A percentile compares a stretch with the other conserved stretches of the same genome.
phyloP scores from a whole-genome alignment of 2,797 vertebrate genomes.

The Pangasius larnaudii region DNA sequence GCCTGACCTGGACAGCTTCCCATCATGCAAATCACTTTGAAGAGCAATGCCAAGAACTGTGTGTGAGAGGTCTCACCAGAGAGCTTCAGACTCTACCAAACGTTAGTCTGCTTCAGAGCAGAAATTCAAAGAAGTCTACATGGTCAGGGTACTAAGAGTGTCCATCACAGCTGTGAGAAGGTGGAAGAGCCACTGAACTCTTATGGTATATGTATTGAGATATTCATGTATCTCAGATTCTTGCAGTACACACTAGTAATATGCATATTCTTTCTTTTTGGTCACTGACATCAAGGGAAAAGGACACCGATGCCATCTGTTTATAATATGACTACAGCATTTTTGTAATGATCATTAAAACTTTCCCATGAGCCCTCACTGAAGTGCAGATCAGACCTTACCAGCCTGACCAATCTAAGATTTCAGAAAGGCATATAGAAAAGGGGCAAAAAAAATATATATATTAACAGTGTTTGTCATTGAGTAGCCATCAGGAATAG shows the following conservation, averaged over 20 bases:
- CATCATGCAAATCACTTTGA: slow-evolving; percentile 43
- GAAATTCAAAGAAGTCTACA: slow-evolving; percentile 35
- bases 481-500: background rate
- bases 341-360: too few relatives aligned
- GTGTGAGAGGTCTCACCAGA: background rate
- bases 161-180: slow-evolving; percentile 32
- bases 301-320: background rate
- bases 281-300: background rate
- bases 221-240: background rate
- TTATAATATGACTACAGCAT: too few relatives aligned
- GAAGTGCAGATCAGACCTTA: background rate
- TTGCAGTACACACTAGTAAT: background rate
- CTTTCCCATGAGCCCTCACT: background rate
- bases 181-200: slow-evolving; percentile 18
- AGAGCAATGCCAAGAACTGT: slow-evolving; percentile 33
- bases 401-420: background rate
- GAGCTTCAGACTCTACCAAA: background rate
- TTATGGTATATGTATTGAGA: background rate
- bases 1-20: slow-evolving; percentile 14
- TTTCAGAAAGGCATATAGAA: background rate
- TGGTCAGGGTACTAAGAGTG: slow-evolving; percentile 8
- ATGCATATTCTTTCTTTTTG: background rate
- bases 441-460: background rate
- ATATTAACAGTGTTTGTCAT: background rate
- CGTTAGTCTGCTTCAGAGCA: slow-evolving; percentile 34